Conservation (phyloP, 2,888 invertebrate species). For the Stenchaetothrips biformis region DNA sequence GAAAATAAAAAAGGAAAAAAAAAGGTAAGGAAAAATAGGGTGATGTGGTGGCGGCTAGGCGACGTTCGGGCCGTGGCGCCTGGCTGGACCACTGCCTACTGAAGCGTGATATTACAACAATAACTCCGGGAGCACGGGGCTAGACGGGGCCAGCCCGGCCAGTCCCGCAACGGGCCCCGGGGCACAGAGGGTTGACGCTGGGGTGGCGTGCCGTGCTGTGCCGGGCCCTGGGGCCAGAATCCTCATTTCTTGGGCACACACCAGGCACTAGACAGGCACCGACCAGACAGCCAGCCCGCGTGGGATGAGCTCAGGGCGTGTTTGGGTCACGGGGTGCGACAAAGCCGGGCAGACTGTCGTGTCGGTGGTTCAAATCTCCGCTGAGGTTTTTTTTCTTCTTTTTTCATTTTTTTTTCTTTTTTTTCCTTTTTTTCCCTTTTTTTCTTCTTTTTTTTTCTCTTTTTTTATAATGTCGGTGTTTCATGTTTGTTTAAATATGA, state of each 20-base stretch:
- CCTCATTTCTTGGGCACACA: constrained; percentile 17
- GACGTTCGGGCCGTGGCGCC: neutral
- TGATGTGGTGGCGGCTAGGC: neutral
- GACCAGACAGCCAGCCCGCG: neutral
- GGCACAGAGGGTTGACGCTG: neutral
- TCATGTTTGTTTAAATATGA: too few relatives aligned
- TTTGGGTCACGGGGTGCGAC: too few relatives aligned
- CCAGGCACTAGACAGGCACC: neutral
- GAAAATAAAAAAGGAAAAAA: neutral
- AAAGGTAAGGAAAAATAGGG: neutral
- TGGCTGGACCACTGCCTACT: neutral
- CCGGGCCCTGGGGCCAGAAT: too few relatives aligned
- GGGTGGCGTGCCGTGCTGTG: neutral
- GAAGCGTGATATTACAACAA: constrained; percentile 23
- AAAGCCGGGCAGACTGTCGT: too few relatives aligned
- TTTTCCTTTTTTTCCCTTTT: too few relatives aligned
- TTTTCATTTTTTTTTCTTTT: too few relatives aligned
- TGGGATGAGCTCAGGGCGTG: neutral
- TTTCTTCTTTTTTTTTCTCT: too few relatives aligned
- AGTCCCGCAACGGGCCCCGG: neutral
- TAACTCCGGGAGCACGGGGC: neutral
- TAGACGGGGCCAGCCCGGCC: neutral
- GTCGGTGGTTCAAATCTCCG: too few relatives aligned
- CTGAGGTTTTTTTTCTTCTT: too few relatives aligned
- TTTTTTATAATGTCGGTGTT: too few relatives aligned